These are phyloP conservation scores for Callosobruchus maculatus DNA, from an alignment of 2,888 invertebrate species.

Conservation along the genomic window DNA sequence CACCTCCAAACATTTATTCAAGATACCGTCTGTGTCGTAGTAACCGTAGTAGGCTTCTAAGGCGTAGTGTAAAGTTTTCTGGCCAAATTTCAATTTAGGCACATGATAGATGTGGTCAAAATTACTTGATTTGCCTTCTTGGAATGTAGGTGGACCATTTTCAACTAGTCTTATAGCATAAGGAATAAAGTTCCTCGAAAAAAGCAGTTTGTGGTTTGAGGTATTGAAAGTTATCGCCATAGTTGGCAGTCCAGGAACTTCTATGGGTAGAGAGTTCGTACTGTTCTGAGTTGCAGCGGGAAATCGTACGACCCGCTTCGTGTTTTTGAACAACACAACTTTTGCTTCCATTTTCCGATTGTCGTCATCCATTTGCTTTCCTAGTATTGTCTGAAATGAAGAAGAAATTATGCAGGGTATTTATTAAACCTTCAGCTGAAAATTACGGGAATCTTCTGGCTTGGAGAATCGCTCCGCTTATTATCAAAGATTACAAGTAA, in stretches of 20 bases:
- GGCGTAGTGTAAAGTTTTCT: constrained; percentile 45
- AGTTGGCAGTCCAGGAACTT: constrained; percentile 46
- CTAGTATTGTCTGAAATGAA: constrained; percentile 53
- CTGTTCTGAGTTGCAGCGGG: constrained; percentile 48
- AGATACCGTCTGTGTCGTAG: constrained; percentile 45
- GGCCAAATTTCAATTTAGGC: constrained; percentile 32
- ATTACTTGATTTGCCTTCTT: constrained; percentile 12
- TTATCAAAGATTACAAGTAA: too few species aligned
- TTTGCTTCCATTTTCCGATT: constrained; percentile 54
- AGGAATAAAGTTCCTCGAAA: constrained; percentile 32
- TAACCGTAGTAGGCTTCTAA: constrained; percentile 45
- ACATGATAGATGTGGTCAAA: constrained; percentile 32
- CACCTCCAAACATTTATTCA: constrained; percentile 42
- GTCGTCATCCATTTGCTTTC: constrained; percentile 55
- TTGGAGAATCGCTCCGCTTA: too few species aligned
- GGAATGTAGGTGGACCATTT: constrained; percentile 15
- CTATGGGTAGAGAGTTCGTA: constrained; percentile 42
- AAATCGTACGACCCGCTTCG: constrained; percentile 68
- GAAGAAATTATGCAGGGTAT: too few species aligned
- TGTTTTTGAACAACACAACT: constrained; percentile 66
- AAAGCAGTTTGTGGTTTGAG: constrained; percentile 36
- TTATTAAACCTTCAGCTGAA: too few species aligned
- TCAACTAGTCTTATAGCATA: constrained; percentile 32
- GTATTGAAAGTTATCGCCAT: constrained; percentile 46
- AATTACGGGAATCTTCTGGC: too few species aligned